These are phyloP conservation scores for Irena cyanogastra DNA, from an alignment of 2,113 vertebrate species.

Conservation along the genomic window DNA sequence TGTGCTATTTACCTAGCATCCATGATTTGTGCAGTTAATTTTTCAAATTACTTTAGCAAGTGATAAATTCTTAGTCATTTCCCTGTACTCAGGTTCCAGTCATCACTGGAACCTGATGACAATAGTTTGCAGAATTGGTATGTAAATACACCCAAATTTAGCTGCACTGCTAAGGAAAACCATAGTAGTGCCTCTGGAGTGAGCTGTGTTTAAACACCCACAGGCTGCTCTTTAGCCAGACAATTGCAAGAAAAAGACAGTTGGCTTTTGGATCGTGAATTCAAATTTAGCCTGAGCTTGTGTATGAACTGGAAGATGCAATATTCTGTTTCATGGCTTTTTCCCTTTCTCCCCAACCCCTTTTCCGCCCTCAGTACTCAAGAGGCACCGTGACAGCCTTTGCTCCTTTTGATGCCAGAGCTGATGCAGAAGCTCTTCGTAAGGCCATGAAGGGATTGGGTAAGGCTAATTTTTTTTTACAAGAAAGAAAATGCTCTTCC, in stretches of 20 bases:
- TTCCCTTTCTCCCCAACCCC: not conserved
- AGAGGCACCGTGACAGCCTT: conserved; percentile 85
- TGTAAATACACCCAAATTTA: not conserved
- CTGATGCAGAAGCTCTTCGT: conserved; percentile 87
- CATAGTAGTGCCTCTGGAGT: not conserved
- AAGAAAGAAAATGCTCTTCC: not conserved
- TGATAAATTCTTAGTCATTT: not conserved
- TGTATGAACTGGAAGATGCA: not conserved
- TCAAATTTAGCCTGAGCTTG: not conserved
- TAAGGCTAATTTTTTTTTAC: conserved; percentile 49
- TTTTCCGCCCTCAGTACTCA: not conserved
- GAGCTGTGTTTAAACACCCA: not conserved
- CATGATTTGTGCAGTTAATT: not conserved
- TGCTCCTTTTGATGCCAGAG: conserved; percentile 83
- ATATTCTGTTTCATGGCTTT: not conserved
- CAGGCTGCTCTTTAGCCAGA: not conserved
- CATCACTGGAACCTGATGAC: too few species aligned
- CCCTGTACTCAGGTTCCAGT: not conserved
- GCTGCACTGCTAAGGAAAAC: not conserved
- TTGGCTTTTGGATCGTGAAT: not conserved
- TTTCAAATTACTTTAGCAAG: not conserved
- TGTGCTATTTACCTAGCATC: not conserved
- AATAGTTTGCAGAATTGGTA: not conserved
- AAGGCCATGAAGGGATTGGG: conserved; percentile 97
- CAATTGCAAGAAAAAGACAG: not conserved